Conservation (phyloP, 2,797 vertebrate species). For the Cuculus canorus region DNA sequence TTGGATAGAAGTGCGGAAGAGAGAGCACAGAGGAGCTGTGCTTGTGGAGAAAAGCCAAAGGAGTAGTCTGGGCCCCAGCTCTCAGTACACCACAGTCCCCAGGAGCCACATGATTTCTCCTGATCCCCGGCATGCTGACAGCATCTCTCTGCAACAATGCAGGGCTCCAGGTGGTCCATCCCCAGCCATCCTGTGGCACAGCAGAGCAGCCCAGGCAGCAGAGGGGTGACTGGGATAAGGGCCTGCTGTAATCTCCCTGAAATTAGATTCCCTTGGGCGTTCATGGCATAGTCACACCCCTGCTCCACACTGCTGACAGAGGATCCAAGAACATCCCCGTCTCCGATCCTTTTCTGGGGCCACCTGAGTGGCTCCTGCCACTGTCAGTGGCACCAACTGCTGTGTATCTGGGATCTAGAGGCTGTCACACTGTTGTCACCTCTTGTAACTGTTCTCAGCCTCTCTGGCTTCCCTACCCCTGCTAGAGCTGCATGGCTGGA, state of each 20-base stretch:
- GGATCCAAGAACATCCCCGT: neutral
- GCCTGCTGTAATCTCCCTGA: neutral
- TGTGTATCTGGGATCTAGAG: neutral
- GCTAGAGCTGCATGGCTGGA: neutral
- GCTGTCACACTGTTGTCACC: neutral
- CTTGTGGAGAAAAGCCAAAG: neutral
- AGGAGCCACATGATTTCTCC: neutral
- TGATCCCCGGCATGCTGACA: fast-evolving
- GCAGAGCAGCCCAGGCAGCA: fast-evolving
- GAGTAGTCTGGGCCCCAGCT: neutral
- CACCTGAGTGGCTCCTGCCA: neutral
- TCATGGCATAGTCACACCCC: fast-evolving
- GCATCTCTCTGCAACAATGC: fast-evolving
- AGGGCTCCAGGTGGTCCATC: neutral
- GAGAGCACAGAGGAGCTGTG: neutral
- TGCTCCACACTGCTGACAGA: fast-evolving
- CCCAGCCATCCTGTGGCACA: neutral
- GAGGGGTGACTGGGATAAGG: neutral
- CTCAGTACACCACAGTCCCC: fast-evolving
- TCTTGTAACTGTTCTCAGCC: neutral
- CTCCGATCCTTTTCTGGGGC: neutral
- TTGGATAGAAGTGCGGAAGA: neutral
- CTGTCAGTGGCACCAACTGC: neutral
- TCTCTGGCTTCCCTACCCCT: neutral
- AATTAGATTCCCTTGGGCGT: neutral